Evolutionary conservation across 2,888 invertebrate genomes (phyloP), one percentile per base, ranked within the genome.

Genomic region (Thelaira solivaga): DNA sequence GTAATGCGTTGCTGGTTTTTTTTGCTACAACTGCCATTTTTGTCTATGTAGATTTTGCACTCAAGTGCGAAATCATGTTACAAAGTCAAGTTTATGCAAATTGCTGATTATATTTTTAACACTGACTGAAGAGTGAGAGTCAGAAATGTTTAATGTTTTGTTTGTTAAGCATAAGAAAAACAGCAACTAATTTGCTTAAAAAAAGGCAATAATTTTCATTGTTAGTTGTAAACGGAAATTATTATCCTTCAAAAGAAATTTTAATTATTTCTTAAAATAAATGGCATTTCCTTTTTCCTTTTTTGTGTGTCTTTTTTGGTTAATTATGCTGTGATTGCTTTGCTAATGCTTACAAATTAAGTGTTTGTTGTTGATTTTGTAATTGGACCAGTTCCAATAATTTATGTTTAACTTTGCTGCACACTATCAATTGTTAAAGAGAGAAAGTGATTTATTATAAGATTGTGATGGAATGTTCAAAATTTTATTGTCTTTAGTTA

Each of bases 1-100:
- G 49, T 41, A 49, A 61, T 68, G 73, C 59, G 62, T 76, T 76
- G 41, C 10, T 53, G 11, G 18, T 34, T 34, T 47, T 26, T 53
- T 31, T 41, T 20, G 16, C 13, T 41, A 13, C 26, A 4, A 24
- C 4, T 8, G 57, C 43, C 13, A 22, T 31, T 2, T 47, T 61
- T 16, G 7, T 49, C 26, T 41, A 16, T 39, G 16, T 47, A 18
- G 31, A 22, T 49, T 34, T 67, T 72, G 62, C 79, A 74, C 43
- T 73, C 76, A 77, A 80, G 81, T 81, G 80, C 81, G 72, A 81
- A 81, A 72, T 78, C 78, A 80, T 80, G 80, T 80, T 72, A 68
- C 80, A 80, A 80, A 80, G 81, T 80, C 81, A 80, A 81, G 81
- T 80, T 76, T 80, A 76, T 80, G 72, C 51, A 74, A 69, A 76